These are phyloP conservation scores for Lasioglossum calceatum DNA, from an alignment of 2,888 invertebrate species.

Conservation along the genomic window DNA sequence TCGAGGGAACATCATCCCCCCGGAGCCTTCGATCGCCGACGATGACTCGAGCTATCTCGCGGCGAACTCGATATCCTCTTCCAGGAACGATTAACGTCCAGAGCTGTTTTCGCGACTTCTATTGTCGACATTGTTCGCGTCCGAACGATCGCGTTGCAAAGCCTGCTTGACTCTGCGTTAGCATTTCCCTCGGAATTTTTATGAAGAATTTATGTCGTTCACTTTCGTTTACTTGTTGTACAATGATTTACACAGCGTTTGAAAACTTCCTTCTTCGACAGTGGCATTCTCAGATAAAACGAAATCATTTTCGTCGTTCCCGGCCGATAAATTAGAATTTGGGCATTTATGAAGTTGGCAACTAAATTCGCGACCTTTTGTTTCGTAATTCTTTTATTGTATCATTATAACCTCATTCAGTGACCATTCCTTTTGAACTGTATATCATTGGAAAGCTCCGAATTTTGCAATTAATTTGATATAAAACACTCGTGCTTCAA, in stretches of 20 bases:
- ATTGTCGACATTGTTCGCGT: background rate
- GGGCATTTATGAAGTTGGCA: no score
- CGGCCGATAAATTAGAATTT: no score
- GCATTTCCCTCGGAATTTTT: background rate
- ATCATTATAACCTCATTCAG: no score
- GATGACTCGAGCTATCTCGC: background rate
- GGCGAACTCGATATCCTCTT: background rate
- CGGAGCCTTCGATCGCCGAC: background rate
- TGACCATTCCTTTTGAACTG: no score
- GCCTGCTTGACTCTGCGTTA: background rate
- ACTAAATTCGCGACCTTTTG: no score
- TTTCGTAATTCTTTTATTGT: no score
- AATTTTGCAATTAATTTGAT: no score
- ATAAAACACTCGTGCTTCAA: no score
- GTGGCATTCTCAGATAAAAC: no score
- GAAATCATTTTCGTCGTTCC: no score
- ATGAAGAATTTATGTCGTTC: background rate
- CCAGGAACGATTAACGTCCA: background rate
- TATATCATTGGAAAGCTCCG: no score
- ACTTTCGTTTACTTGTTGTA: background rate
- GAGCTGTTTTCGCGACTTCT: background rate
- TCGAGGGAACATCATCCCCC: constrained; percentile 18
- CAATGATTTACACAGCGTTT: background rate
- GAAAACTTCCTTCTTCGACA: no score
- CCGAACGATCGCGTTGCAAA: background rate